Base-by-base conservation (phyloP, 2,113 vertebrate genomes). In the Marcusenius ussheri region DNA sequence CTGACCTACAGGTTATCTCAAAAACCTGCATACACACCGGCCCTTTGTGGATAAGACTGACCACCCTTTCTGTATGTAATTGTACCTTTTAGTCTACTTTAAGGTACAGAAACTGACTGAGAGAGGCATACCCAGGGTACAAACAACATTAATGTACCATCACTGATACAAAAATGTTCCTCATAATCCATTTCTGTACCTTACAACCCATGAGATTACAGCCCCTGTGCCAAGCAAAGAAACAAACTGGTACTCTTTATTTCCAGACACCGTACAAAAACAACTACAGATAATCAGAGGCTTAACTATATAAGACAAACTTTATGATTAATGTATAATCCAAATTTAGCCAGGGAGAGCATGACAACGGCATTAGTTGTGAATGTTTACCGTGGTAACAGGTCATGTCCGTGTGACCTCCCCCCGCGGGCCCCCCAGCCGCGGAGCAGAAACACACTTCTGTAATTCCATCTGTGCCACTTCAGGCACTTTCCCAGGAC, bases 391-490 rank as follows among this genome's bases (percentile, higher is more conserved):
- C 21, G 27, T 62, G 84, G 27, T 88, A 74, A 49, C 62, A 11
- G 35, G 77, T 83, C n/a, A 49, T 50, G 89, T 90, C 83, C 46
- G 11, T 66, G n/a, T 74, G 89, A 88, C 89, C 84, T 39, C 13
- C 53, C 42, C 7, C 4, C 0, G 10, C 2, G 85, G 89, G 83
- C 24, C 53, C 62, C 89, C 62, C 49, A 27, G 27, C 19, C 39
- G 0, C 24, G 9, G 5, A 27, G 90, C 27, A 83, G 47, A 80
- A 47, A 31, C 35, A 80, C 70, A 39, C 87, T 45, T 53, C 86
- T 90, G 86, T 83, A 90, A 90, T 90, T 90, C 84, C 90, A 90
- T 83, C 86, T 88, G 66, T 53, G 17, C 21, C 62, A 35, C 47
- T 74, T 70, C 6, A 11, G 80, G 56, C 83, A 47, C 66, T 51